Base-by-base conservation (phyloP, 2,797 vertebrate genomes). In the Geotrypetes seraphini region DNA sequence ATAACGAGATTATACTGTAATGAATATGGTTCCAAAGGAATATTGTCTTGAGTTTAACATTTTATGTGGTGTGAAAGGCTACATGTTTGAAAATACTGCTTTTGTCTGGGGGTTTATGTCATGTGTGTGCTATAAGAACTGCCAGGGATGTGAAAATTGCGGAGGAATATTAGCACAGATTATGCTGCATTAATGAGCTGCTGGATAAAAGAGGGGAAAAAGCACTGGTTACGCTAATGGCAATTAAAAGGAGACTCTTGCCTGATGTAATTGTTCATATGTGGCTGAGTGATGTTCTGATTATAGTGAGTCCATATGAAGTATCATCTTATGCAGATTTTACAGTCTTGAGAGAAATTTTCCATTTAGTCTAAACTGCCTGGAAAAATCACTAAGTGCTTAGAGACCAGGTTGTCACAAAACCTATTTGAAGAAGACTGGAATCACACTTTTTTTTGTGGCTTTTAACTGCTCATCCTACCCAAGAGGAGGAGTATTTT, bases 1-100 rank as follows among this genome's bases (percentile, higher is more conserved):
- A 43, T 57, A 53, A 50, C 47, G 39, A 54, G 71, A 74, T 68
- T 53, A 44, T 28, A 2, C 53, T n/a, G n/a, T 53, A 51, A 26
- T 42, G 22, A 47, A 32, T 56, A 28, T 39, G 43, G 55, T 56
- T 22, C 27, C 34, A 37, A 56, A 62, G 37, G 19, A 34, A 30
- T 38, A 25, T 18, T 38, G 25, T 48, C 47, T 32, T 19, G 4
- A 35, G 17, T 43, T 40, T 28, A 39, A 46, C n/a, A 31, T 47
- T 56, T 22, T 7, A 17, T 15, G 10, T 54, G 38, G 41, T 46
- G 35, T 26, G 57, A 19, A 57, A 57, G 64, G 57, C 22, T n/a
- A 1, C 29, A 19, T 42, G 46, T 60, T 8, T 9, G 36, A 41
- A 28, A 28, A 2, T 42, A 3, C 8, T 7, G 14, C 38, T 49